Percentiles rank a stretch among this genome's conserved stretches.
phyloP scores from a whole-genome alignment of 2,797 vertebrate genomes.

The Ctenosaura bakeri region DNA sequence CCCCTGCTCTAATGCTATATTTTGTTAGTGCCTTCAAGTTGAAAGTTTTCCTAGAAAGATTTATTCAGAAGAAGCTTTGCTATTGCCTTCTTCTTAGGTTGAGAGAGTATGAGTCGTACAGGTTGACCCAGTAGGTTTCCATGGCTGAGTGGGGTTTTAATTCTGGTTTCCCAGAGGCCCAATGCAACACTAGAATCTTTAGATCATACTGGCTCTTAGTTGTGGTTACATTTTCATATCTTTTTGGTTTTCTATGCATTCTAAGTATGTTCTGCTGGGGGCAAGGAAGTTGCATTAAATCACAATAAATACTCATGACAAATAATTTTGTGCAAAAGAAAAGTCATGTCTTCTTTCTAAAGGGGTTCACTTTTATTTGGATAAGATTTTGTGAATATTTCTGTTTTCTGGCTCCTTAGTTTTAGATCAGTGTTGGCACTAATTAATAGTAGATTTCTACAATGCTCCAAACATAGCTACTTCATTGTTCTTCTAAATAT shows the following conservation, averaged over 20 bases:
- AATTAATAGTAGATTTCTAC: neutral
- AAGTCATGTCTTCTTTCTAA: neutral
- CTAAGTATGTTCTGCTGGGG: neutral
- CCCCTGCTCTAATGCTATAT: too few relatives aligned
- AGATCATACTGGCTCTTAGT: too few relatives aligned
- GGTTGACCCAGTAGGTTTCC: too few relatives aligned
- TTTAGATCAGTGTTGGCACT: neutral
- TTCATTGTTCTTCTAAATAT: neutral
- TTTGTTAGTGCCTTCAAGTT: too few relatives aligned
- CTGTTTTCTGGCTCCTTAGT: neutral
- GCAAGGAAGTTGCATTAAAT: conserved; percentile 2
- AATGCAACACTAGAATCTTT: too few relatives aligned
- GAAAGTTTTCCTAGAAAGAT: too few relatives aligned
- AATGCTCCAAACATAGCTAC: neutral
- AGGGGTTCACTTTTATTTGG: neutral
- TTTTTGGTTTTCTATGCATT: neutral
- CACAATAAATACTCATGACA: conserved; percentile 5
- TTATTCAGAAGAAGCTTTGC: too few relatives aligned
- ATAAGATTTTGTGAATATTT: neutral
- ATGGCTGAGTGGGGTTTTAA: too few relatives aligned
- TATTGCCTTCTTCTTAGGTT: too few relatives aligned
- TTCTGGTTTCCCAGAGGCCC: too few relatives aligned
- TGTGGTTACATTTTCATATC: neutral
- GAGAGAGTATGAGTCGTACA: too few relatives aligned
- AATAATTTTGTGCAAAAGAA: neutral